Evolutionary conservation across 2,797 vertebrate species (phyloP), one percentile per base, ranked within the genome.

Genomic region (Botia kubotai): DNA sequence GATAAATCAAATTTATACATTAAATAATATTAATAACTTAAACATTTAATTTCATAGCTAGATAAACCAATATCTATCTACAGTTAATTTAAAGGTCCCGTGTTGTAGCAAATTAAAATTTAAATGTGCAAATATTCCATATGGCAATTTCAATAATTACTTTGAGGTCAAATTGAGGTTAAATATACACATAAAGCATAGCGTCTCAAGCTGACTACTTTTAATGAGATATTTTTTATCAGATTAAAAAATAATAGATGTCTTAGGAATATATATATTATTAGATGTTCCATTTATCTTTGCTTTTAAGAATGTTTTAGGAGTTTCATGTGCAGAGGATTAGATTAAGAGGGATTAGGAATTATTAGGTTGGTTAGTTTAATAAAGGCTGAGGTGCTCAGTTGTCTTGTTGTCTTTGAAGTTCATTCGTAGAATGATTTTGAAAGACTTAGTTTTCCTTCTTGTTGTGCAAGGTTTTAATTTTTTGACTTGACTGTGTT

Each of bases 311-410:
- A 52, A 13, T 16, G 12, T 14, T 50, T 11, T 50, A 50, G 8
- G 50, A 3, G 46, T 19, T 46, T 21, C 19, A 5, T 36, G n/a
- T 26, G 39, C 12, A 23, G 26, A 60, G 2, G 16, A 16, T 65
- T 46, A 46, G 36, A 60, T 63, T 66, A 29, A 43, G 39, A 43
- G 39, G 39, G 8, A 43, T 43, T 43, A 43, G 39, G 39, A 43
- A 43, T 43, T 6, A 43, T 43, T 43, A 39, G 29, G n/a, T 11
- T 63, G 62, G 62, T 69, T 77, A 65, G 62, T 48, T 58, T 81
- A 78, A 71, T 66, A 58, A 72, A 39, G 52, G 53, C 36, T 17
- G 10, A 36, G 36, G 33, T 19, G 50, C 71, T 48, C 23, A 26
- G 23, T 26, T 26, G 23, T 26, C 23, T 26, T 26, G 23, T 26